A percentile compares a stretch with the other conserved stretches of the same genome.
Evolutionary conservation across 1,140 invertebrate genomes (phyloP).

Genomic region (Bradysia coprophila): DNA sequence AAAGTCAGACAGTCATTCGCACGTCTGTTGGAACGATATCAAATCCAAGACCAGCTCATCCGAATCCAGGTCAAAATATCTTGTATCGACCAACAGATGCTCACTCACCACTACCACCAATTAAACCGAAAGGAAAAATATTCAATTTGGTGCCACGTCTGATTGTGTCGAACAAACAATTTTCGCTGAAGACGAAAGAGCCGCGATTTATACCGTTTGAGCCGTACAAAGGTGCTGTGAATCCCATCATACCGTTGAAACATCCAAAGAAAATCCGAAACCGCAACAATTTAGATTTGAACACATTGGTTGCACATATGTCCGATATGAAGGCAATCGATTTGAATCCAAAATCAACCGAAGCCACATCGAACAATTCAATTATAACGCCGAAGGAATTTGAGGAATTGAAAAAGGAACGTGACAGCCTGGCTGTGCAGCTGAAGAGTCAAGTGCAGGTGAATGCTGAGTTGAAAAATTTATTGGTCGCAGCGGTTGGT

Average conservation of each 20-base stretch:
- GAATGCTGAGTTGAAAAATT: constrained; percentile 80
- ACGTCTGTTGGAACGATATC: too few relatives aligned
- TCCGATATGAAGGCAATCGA: constrained; percentile 37
- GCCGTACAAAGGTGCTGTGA: constrained; percentile 70
- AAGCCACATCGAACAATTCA: constrained; percentile 15
- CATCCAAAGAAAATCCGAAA: constrained; percentile 23
- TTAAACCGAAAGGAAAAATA: constrained; percentile 16
- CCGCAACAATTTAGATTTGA: constrained; percentile 47
- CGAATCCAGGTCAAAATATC: too few relatives aligned
- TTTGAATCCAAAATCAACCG: constrained; percentile 15
- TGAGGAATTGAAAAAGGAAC: constrained; percentile 35
- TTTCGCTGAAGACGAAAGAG: constrained; percentile 39
- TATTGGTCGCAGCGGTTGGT: constrained; percentile 82
- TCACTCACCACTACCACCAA: constrained; percentile 16
- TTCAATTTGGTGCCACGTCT: constrained; percentile 15
- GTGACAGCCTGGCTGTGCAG: constrained; percentile 44
- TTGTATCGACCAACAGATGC: too few relatives aligned
- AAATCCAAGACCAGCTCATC: too few relatives aligned
- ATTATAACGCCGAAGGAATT: constrained; percentile 12
- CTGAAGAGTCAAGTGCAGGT: constrained; percentile 60
- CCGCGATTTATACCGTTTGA: constrained; percentile 79
- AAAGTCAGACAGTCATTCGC: too few relatives aligned
- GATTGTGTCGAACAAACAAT: constrained; percentile 7
- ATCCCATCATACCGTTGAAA: constrained; percentile 42
- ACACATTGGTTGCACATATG: constrained; percentile 44